Evolutionary conservation across 2,888 invertebrate genomes (phyloP).

Genomic region (Onthophagus sagittarius): DNA sequence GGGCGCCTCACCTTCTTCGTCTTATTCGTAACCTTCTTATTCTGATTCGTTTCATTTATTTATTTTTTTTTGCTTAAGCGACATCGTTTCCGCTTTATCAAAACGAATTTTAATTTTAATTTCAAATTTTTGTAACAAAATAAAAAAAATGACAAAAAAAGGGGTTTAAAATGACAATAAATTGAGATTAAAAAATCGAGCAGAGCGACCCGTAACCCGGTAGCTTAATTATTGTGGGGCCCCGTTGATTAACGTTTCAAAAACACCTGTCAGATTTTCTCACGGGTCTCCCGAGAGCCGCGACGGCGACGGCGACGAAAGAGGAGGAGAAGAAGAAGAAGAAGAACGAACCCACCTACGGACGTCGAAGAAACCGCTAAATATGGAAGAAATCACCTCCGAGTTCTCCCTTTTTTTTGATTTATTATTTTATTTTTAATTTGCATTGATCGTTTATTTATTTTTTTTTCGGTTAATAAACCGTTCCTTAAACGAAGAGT

Average conservation of each 20-base stretch:
- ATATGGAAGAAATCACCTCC: neutral
- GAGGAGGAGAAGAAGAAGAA: too few relatives aligned
- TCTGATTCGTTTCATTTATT: too few relatives aligned
- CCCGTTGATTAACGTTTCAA: slow-evolving; percentile 41
- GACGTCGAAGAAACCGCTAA: neutral
- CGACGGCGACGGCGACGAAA: neutral
- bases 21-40: neutral
- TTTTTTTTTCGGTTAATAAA: neutral
- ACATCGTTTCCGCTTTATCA: too few relatives aligned
- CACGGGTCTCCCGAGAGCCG: slow-evolving; percentile 37
- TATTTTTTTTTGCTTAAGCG: too few relatives aligned
- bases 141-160: neutral
- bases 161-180: neutral
- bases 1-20: neutral
- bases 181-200: slow-evolving; percentile 3
- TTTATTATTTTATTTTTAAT: neutral
- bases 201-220: slow-evolving; percentile 36
- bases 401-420: neutral
- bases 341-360: neutral
- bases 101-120: neutral
- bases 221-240: slow-evolving; percentile 43
- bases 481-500: neutral
- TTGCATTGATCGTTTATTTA: neutral
- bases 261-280: slow-evolving; percentile 46
- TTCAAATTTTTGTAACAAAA: neutral